These are phyloP conservation scores for Procavia capensis DNA, from an alignment of 2,113 vertebrate species.

Conservation along the genomic window DNA sequence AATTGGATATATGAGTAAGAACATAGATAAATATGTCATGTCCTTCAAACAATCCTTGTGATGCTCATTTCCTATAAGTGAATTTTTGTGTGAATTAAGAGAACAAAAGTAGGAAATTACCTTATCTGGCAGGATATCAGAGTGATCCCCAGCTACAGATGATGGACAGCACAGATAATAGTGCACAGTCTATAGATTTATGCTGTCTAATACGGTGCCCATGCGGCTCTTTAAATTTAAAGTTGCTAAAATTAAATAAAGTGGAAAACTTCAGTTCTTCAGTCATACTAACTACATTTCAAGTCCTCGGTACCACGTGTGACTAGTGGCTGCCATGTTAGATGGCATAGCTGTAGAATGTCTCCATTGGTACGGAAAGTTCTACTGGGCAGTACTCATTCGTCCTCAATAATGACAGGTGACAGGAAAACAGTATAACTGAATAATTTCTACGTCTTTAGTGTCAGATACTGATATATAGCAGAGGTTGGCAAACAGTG, in stretches of 20 bases:
- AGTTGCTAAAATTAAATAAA: slow-evolving; percentile 18
- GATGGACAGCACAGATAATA: neutral
- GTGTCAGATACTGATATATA: neutral
- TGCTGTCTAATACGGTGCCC: neutral
- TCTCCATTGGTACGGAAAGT: neutral
- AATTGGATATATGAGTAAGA: neutral
- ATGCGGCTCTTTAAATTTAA: neutral
- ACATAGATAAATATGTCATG: neutral
- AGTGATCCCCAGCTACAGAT: neutral
- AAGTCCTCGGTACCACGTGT: neutral
- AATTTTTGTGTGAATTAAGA: neutral
- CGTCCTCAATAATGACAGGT: neutral
- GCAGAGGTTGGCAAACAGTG: neutral
- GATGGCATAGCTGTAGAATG: neutral
- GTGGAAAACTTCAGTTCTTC: neutral
- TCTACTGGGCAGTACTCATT: neutral
- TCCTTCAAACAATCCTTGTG: neutral
- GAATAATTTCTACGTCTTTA: neutral
- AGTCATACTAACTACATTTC: neutral
- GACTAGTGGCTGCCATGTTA: neutral
- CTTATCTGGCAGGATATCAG: neutral
- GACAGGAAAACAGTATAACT: neutral
- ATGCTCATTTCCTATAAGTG: neutral
- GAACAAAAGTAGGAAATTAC: neutral
- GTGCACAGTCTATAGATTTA: neutral